Conservation (phyloP, 2,888 invertebrate genomes). For the Anthophora plumipes region DNA sequence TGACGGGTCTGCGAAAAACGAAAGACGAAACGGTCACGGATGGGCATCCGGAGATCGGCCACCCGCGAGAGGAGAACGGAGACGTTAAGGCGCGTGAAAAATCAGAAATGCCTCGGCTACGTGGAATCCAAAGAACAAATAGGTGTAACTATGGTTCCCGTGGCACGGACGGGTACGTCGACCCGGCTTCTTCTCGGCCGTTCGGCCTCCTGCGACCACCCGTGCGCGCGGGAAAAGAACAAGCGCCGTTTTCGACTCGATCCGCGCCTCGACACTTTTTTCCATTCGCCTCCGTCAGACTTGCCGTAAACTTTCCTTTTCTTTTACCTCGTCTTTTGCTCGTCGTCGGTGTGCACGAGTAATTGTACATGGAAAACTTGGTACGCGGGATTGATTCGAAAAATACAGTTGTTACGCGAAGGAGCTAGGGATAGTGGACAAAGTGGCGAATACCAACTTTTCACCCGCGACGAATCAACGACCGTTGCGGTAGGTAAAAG, state of each 20-base stretch:
- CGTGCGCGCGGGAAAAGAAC: constrained; percentile 18
- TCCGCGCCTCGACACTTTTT: background rate
- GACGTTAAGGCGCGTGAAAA: constrained; percentile 78
- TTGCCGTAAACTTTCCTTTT: too few species aligned
- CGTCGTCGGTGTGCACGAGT: too few species aligned
- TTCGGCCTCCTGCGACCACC: constrained; percentile 37
- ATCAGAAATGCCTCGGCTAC: constrained; percentile 79
- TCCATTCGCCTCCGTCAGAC: constrained; percentile 14
- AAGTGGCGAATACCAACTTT: background rate
- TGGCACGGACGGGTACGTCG: constrained; percentile 44
- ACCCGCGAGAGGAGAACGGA: constrained; percentile 57
- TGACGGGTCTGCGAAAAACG: constrained; percentile 36
- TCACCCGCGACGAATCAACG: constrained; percentile 46
- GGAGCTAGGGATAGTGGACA: background rate
- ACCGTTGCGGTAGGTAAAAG: constrained; percentile 69
- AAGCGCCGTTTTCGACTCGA: background rate
- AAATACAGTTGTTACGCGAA: constrained; percentile 21
- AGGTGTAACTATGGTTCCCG: constrained; percentile 68
- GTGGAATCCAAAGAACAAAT: constrained; percentile 73
- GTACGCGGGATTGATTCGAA: background rate
- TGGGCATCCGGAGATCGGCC: constrained; percentile 62
- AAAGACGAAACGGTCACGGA: constrained; percentile 49
- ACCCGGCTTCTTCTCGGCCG: constrained; percentile 25
- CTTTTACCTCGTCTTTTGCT: too few species aligned
- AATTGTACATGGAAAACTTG: too few species aligned